Percentiles rank a stretch among this genome's conserved stretches.
Evolutionary conservation across 2,797 vertebrate genomes (phyloP).

Genomic region (Hozukius guyotensis): DNA sequence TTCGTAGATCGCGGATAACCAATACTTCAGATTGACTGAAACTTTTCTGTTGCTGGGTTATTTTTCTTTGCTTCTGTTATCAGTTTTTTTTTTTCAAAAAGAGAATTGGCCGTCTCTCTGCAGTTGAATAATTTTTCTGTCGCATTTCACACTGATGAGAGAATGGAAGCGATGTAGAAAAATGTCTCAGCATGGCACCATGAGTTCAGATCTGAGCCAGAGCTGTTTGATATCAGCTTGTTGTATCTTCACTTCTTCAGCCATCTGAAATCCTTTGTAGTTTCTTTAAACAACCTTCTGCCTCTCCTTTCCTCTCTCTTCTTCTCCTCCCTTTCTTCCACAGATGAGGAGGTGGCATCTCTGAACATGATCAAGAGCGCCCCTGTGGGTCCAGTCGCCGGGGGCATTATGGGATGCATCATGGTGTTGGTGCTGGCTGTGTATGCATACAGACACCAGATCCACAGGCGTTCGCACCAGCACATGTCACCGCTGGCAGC

Average conservation of each 20-base stretch:
- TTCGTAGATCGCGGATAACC: neutral
- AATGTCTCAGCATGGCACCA: neutral
- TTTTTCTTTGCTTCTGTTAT: neutral
- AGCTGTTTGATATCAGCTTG: slow-evolving; percentile 22
- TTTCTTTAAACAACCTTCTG: neutral
- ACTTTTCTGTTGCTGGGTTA: neutral
- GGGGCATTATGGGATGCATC: slow-evolving; percentile 98
- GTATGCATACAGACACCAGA: slow-evolving; percentile 97
- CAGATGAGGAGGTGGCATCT: slow-evolving; percentile 95
- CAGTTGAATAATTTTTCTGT: slow-evolving; percentile 9
- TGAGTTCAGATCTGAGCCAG: slow-evolving; percentile 3
- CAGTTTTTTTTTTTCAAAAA: neutral
- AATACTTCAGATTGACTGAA: neutral
- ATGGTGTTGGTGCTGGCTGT: slow-evolving; percentile 98
- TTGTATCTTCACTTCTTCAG: slow-evolving; percentile 5
- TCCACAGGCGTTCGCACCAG: slow-evolving; percentile 96
- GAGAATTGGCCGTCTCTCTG: neutral
- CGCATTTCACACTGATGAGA: slow-evolving; percentile 20
- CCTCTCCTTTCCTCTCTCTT: neutral
- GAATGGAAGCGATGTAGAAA: slow-evolving; percentile 16
- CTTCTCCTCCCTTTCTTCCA: neutral
- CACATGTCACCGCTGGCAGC: slow-evolving; percentile 98
- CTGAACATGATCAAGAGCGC: slow-evolving; percentile 98
- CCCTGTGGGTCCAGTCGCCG: slow-evolving; percentile 95
- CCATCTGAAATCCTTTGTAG: slow-evolving; percentile 8